Base-by-base conservation (phyloP, 37 sponge, comb jelly and placozoan genomes). In the Mnemiopsis leidyi region DNA sequence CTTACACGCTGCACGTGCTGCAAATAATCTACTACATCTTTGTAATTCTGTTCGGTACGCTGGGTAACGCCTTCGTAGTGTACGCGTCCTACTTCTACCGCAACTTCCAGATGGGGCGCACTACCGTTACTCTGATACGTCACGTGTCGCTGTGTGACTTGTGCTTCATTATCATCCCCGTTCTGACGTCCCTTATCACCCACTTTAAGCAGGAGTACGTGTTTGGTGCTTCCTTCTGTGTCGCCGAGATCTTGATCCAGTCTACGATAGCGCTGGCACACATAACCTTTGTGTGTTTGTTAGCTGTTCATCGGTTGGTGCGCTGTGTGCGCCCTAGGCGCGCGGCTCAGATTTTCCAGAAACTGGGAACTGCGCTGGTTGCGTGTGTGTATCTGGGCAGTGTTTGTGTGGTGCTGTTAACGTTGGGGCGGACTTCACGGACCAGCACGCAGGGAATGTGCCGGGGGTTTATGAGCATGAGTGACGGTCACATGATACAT, bases 61-160 rank as follows among this genome's bases (percentile, higher is more conserved):
- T 71, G 3, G 75, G 30, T 25, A 71, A 71, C 75, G 7, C 75
- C 75, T 71, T 71, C 75, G 75, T 71, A 7, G 20, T 71, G n/a
- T 71, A 71, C 75, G 75, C 75, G n/a, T 29, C 30, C 75, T 71
- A 71, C 75, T 28, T 29, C 20, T 71, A 71, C 75, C 25, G 75
- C 30, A 71, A 2, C n/a, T 71, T 71, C 75, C 25, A 71, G 30
- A 71, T 71, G 75, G 75, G 75, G 2, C 75, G 30, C 5, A 71
- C 75, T 5, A 71, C 75, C 5, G 75, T 71, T 5, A 71, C 75
- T 5, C n/a, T 71, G 3, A 28, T 71, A 3, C 75, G 75, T 7
- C 75, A 71, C 30, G 20, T 71, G 3, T 13, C 75, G 3, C 25
- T 71, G 5, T 71, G 75, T 71, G 75, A 71, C 30, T 25, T 71